Evolutionary conservation across 2,797 vertebrate species (phyloP), one percentile per base, ranked within the genome.

Genomic region (Artibeus jamaicensis): DNA sequence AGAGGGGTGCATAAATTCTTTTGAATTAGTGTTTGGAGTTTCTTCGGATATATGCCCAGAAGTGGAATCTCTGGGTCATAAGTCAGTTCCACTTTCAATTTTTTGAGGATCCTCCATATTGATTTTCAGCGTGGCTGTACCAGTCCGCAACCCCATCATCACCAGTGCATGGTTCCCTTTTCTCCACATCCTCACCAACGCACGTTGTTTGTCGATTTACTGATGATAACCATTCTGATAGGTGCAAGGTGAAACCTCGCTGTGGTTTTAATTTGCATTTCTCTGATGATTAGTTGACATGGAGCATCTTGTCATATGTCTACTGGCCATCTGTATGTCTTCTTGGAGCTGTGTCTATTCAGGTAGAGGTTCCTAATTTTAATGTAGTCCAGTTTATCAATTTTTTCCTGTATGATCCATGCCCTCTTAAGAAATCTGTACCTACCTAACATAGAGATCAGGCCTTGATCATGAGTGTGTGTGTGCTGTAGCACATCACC

Each of bases 401-500:
- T 53, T 78, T 74, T 96, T 93, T 83, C 44, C 42, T 89, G 83
- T 93, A 78, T 95, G 53, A 37, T 62, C 94, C 91, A 37, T 93
- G 53, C 77, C 46, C 46, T n/a, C 1, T 89, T 95, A 83, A 90
- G 86, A 92, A 86, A 57, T n/a, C 48, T 95, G 87, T 87, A 70
- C 39, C 65, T 84, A 44, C 29, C 29, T 50, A 48, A 88, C 48
- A 15, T 86, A 50, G 89, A 95, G 68, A 67, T 88, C 16, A 71
- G 77, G 26, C 53, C 44, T 67, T 74, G 77, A 24, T 50, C 21
- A 12, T 0, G 3, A 37, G 29, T 73, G 21, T 79, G 59, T 26
- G 4, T 48, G 19, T 12, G 3, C 32, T n/a, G 39, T 2, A 0
- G 22, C 55, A 3, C 9, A 5, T 89, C 78, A 50, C 76, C 37